phyloP scores from a whole-genome alignment of 2,113 vertebrate genomes.

The Myrmecophaga tridactyla region DNA sequence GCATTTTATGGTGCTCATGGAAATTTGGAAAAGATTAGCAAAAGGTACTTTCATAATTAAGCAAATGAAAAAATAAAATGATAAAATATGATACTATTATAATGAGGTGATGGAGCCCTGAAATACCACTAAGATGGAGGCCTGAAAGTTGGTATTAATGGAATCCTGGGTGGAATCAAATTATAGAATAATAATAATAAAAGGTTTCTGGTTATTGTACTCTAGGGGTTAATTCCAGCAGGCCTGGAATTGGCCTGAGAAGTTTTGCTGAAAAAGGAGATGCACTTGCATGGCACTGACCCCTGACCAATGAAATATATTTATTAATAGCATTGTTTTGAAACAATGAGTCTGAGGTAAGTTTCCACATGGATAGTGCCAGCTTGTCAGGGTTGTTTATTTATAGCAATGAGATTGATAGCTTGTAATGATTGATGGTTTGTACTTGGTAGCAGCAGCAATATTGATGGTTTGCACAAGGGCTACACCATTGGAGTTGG shows the following conservation, averaged over 20 bases:
- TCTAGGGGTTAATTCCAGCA: neutral
- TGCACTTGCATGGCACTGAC: neutral
- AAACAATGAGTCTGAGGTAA: neutral
- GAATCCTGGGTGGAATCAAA: neutral
- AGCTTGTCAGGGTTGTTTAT: neutral
- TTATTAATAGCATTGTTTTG: neutral
- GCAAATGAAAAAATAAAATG: neutral
- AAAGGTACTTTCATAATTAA: conserved; percentile 26
- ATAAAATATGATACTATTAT: neutral
- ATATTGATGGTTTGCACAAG: neutral
- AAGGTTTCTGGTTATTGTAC: neutral
- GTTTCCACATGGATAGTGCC: neutral
- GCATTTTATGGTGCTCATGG: neutral
- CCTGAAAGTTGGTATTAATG: neutral
- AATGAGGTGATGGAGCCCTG: neutral
- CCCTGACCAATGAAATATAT: neutral
- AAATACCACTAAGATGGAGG: neutral
- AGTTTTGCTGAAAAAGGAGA: neutral
- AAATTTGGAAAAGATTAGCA: neutral
- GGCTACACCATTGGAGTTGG: neutral
- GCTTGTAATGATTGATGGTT: neutral
- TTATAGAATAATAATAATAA: neutral
- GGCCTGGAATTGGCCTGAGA: neutral
- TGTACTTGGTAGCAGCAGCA: neutral
- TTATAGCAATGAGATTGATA: neutral